A percentile compares a stretch with the other conserved stretches of the same genome.
These are phyloP conservation scores for Zaprionus ghesquierei DNA, from an alignment of 1,140 invertebrate species.

Conservation along the genomic window DNA sequence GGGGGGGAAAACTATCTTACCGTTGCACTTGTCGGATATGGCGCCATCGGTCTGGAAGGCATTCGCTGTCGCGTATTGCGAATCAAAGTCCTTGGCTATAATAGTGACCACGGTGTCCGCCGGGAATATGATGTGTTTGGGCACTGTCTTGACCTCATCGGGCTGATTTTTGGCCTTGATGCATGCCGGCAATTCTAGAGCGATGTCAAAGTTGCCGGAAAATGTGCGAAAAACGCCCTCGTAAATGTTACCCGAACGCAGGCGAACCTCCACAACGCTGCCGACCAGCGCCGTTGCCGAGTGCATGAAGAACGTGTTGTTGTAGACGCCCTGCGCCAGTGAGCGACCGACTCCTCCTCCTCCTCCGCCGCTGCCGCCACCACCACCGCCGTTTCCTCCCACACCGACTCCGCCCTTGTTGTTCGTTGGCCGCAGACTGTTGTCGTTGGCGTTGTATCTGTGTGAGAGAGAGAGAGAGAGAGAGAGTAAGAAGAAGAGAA, in stretches of 20 bases:
- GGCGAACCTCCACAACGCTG: slow-evolving; percentile 91
- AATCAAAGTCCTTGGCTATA: slow-evolving; percentile 90
- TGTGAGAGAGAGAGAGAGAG: neutral
- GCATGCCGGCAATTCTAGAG: slow-evolving; percentile 92
- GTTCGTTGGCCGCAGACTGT: slow-evolving; percentile 60
- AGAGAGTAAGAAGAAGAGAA: neutral
- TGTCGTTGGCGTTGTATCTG: slow-evolving; percentile 74
- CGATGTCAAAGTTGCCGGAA: slow-evolving; percentile 91
- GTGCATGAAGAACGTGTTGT: slow-evolving; percentile 94
- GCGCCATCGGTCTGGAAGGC: slow-evolving; percentile 93
- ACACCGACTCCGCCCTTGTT: slow-evolving; percentile 72
- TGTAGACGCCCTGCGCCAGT: slow-evolving; percentile 91
- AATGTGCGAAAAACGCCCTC: slow-evolving; percentile 95
- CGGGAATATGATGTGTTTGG: slow-evolving; percentile 94
- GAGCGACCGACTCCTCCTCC: slow-evolving; percentile 74
- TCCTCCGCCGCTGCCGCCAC: slow-evolving; percentile 62
- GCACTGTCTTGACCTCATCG: slow-evolving; percentile 83
- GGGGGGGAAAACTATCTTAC: slow-evolving; percentile 72
- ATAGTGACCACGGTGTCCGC: slow-evolving; percentile 91
- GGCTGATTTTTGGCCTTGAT: slow-evolving; percentile 87
- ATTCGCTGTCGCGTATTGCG: slow-evolving; percentile 93
- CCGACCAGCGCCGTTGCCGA: slow-evolving; percentile 91
- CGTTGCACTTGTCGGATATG: slow-evolving; percentile 86
- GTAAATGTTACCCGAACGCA: slow-evolving; percentile 90
- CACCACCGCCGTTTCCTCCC: slow-evolving; percentile 9